Evolutionary conservation across 2,888 invertebrate species (phyloP).

Genomic region (Aphidius colemani): DNA sequence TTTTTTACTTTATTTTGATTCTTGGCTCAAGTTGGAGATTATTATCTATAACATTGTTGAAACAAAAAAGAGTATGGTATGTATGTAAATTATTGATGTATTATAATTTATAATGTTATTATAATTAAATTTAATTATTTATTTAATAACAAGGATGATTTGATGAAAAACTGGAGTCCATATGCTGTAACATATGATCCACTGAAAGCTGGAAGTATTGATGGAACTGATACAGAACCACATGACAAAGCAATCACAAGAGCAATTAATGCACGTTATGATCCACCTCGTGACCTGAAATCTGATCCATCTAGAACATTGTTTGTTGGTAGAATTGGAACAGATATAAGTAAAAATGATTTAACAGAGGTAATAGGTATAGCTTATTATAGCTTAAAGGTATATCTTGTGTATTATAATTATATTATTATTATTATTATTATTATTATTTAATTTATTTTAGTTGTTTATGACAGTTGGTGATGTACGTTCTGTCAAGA

Average conservation of each 20-base stretch:
- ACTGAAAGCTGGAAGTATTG: conserved; percentile 82
- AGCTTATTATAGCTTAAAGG: no score
- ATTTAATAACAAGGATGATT: conserved; percentile 17
- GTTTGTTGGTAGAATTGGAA: conserved; percentile 76
- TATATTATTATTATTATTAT: no score
- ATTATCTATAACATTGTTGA: neutral
- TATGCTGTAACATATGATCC: conserved; percentile 74
- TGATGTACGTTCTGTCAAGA: conserved; percentile 64
- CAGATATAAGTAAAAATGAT: conserved; percentile 68
- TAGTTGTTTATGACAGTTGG: conserved; percentile 70
- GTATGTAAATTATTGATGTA: neutral
- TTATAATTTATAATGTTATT: neutral
- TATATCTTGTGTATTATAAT: no score
- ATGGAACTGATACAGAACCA: conserved; percentile 81
- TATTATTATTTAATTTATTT: conserved; percentile 62
- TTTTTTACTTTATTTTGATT: no score
- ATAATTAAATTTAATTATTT: neutral
- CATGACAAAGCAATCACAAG: conserved; percentile 79
- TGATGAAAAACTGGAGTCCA: conserved; percentile 61
- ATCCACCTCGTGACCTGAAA: conserved; percentile 69
- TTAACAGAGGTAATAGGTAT: conserved; percentile 45
- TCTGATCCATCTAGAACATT: conserved; percentile 75
- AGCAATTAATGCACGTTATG: conserved; percentile 71
- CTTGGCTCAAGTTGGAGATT: no score
- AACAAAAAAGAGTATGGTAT: neutral